Conservation (phyloP, 2,113 vertebrate genomes). For the Strix uralensis region DNA sequence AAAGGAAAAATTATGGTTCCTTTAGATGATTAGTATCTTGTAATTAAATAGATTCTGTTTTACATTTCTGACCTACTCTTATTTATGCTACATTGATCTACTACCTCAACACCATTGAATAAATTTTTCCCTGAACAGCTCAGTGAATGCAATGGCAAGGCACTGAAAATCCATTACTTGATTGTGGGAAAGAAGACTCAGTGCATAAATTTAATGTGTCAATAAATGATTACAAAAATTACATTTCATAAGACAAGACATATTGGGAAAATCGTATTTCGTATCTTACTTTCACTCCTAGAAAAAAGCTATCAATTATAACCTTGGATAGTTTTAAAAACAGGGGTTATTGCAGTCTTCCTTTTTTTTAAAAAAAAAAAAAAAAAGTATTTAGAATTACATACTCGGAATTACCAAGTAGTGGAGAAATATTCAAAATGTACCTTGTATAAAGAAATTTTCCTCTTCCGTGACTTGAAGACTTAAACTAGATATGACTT, state of each 20-base stretch:
- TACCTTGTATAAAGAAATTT: background rate
- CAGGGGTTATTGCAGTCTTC: background rate
- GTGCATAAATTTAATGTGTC: slow-evolving; percentile 37
- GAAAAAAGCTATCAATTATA: background rate
- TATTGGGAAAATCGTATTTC: background rate
- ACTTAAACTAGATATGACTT: background rate
- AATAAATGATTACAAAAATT: slow-evolving; percentile 17
- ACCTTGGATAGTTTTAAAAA: background rate
- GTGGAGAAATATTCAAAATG: background rate
- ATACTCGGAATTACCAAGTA: background rate
- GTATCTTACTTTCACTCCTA: background rate
- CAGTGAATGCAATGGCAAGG: slow-evolving; percentile 1
- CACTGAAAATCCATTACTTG: slow-evolving; percentile 27
- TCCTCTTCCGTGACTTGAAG: background rate
- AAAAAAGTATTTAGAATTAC: background rate
- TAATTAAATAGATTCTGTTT: slow-evolving; percentile 51
- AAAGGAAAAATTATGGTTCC: slow-evolving; percentile 2
- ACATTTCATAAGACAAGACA: background rate
- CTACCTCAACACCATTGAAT: background rate
- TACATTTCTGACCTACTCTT: background rate
- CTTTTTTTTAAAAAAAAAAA: background rate
- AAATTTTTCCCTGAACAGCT: slow-evolving; percentile 50
- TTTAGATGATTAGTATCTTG: slow-evolving; percentile 37
- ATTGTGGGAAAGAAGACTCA: slow-evolving; percentile 15
- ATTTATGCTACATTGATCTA: slow-evolving; percentile 20